These are phyloP conservation scores for Drosophila burlai DNA, from an alignment of 1,140 invertebrate genomes.

Conservation along the genomic window DNA sequence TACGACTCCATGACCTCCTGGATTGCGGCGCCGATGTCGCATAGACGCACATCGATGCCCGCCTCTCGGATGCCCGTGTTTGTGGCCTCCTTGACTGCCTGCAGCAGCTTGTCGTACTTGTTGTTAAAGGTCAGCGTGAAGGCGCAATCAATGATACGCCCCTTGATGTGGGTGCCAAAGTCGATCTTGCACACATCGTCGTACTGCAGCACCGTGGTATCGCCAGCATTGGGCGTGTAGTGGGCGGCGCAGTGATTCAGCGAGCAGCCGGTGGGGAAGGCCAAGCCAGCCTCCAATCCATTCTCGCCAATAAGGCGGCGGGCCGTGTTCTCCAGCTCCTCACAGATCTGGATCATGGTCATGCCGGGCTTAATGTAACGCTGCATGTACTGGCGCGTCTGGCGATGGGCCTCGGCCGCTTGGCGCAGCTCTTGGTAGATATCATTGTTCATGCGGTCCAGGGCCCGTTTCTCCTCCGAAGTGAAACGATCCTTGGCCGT, in stretches of 20 bases:
- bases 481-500: constrained; percentile 95
- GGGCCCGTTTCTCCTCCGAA: constrained; percentile 95
- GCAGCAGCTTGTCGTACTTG: constrained; percentile 97
- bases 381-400: constrained; percentile 96
- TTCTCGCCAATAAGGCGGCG: constrained; percentile 97
- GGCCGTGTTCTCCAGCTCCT: constrained; percentile 97
- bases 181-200: constrained; percentile 99
- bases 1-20: constrained; percentile 99
- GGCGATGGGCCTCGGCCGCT: constrained; percentile 98
- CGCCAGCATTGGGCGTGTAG: constrained; percentile 99
- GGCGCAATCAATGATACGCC: constrained; percentile 99
- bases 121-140: constrained; percentile 99
- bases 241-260: constrained; percentile 99
- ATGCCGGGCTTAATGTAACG: constrained; percentile 98
- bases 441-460: constrained; percentile 93
- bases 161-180: constrained; percentile 99
- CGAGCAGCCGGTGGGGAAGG: constrained; percentile 99
- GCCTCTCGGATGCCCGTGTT: constrained; percentile 98
- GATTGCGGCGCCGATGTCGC: constrained; percentile 98
- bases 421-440: constrained; percentile 97
- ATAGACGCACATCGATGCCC: constrained; percentile 98
- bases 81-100: constrained; percentile 98
- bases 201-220: constrained; percentile 96
- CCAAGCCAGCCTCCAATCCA: constrained; percentile 97
- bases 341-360: constrained; percentile 99